Evolutionary conservation across 2,113 vertebrate species (phyloP), one percentile per base, ranked within the genome.

Genomic region (Henicopernis longicauda): DNA sequence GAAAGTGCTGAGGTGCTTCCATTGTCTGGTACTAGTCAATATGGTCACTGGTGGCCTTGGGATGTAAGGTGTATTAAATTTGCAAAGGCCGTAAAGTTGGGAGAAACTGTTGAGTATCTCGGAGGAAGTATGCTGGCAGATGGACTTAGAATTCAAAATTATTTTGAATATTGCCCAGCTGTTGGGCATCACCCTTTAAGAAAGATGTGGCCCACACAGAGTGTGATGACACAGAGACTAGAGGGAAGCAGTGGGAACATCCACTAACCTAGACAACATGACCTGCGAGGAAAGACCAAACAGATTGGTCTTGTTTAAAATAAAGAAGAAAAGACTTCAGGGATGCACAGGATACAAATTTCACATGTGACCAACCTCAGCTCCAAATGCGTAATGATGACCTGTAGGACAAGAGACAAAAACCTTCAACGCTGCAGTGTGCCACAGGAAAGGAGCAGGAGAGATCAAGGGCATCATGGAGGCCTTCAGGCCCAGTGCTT

Each of bases 301-400:
- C 4, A 65, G 25, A 32, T 2, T 32, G 9, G 13, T n/a, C 25
- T 65, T 47, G 32, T 55, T 29, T 54, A 77, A 86, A 81, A 89
- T 27, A 86, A 82, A 77, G 44, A 82, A 31, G 34, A 81, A 17
- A 85, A 52, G 47, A 67, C 9, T 55, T 80, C 21, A 76, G 10
- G 27, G 80, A 29, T 9, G 19, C n/a, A 34, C 6, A 36, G 8
- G 18, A 45, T 63, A 5, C 3, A 83, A 77, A 67, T 50, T 70
- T 81, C 22, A 52, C 0, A 0, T 55, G 19, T 55, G 54, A 62
- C 44, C 34, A 81, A 11, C 36, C 6, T 50, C 58, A 73, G 32
- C 20, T 83, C 29, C 45, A 80, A 89, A 50, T 52, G 19, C 29
- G 29, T 2, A 80, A 59, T 22, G 18, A 81, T 4, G 10, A 67